Evolutionary conservation across 1,140 invertebrate species (phyloP).

Genomic region (Laupala kohalensis): DNA sequence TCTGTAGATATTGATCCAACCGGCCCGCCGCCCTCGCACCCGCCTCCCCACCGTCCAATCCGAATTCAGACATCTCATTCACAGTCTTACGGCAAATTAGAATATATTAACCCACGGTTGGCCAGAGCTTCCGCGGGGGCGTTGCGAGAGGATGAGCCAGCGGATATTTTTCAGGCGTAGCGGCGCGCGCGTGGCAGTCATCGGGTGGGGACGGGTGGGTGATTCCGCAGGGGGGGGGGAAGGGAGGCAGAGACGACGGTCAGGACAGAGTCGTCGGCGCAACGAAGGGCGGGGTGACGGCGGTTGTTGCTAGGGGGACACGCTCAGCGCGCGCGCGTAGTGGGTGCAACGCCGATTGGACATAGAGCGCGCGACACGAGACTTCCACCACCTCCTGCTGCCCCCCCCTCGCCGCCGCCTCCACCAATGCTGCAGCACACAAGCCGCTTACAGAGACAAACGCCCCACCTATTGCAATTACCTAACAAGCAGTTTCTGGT

Average conservation of each 20-base stretch:
- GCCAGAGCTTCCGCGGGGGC: no score
- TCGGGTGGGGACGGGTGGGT: not conserved
- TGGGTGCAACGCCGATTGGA: not conserved
- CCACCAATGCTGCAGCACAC: no score
- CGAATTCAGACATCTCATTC: not conserved
- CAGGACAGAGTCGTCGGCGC: not conserved
- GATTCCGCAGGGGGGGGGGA: not conserved
- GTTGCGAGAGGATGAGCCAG: not conserved
- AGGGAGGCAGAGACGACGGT: not conserved
- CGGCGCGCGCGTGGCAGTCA: not conserved
- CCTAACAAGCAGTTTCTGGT: no score
- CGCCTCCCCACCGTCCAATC: not conserved
- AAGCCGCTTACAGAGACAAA: no score
- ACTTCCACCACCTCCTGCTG: no score
- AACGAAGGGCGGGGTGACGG: not conserved
- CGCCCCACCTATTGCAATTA: no score
- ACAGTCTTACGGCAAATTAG: not conserved
- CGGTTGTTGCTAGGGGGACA: not conserved
- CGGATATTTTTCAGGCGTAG: not conserved
- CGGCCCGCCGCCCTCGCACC: not conserved
- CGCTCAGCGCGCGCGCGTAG: not conserved
- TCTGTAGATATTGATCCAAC: not conserved
- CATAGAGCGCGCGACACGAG: not conserved
- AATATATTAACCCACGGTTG: not conserved
- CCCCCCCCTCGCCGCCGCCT: no score